Percentiles rank a stretch among this genome's conserved stretches.
Evolutionary conservation across 1,140 invertebrate species (phyloP).

Genomic region (Cephus cinctus): DNA sequence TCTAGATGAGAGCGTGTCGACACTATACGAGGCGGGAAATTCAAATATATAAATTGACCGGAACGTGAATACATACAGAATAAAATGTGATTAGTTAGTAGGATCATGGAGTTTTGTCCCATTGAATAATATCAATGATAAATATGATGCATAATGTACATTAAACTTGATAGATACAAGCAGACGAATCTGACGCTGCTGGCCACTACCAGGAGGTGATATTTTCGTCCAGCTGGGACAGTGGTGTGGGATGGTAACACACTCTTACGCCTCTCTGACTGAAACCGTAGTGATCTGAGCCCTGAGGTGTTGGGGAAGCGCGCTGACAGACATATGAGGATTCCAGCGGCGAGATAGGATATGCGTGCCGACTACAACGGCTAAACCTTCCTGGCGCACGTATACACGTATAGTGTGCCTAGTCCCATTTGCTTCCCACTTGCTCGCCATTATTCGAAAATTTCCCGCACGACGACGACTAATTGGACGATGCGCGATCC

Average conservation of each 20-base stretch:
- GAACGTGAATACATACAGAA: too few relatives aligned
- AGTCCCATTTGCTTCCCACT: too few relatives aligned
- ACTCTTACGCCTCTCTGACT: neutral
- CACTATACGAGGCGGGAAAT: too few relatives aligned
- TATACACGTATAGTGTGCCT: too few relatives aligned
- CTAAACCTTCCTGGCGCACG: too few relatives aligned
- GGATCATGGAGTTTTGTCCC: neutral
- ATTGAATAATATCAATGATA: neutral
- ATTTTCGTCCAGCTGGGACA: slow-evolving; percentile 37
- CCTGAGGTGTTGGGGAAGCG: slow-evolving; percentile 27
- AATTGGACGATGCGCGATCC: too few relatives aligned
- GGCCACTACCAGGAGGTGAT: slow-evolving; percentile 26
- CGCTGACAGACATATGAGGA: slow-evolving; percentile 53
- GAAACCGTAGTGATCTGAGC: slow-evolving; percentile 21
- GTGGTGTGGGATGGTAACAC: slow-evolving; percentile 24
- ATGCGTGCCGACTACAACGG: slow-evolving; percentile 30
- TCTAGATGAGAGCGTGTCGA: too few relatives aligned
- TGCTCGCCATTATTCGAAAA: too few relatives aligned
- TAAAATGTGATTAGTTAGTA: neutral
- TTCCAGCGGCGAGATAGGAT: slow-evolving; percentile 53
- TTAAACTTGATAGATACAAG: neutral
- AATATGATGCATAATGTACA: neutral
- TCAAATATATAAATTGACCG: too few relatives aligned
- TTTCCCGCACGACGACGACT: too few relatives aligned
- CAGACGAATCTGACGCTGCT: slow-evolving; percentile 20